Conservation (phyloP, 2,888 invertebrate species). For the Ormyrus thymus region DNA sequence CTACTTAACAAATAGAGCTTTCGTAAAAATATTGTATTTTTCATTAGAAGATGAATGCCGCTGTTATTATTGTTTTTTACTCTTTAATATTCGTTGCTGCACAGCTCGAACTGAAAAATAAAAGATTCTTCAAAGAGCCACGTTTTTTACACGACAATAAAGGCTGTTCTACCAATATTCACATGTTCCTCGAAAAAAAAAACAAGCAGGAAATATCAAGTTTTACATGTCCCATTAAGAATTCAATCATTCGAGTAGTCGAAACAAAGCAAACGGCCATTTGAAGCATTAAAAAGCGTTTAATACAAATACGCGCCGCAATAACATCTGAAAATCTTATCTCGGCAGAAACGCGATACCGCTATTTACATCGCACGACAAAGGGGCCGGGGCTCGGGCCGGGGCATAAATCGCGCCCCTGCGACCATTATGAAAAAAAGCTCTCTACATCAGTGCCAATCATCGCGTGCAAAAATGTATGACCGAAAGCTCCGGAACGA, state of each 20-base stretch:
- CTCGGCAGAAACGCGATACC: constrained; percentile 29
- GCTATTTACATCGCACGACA: constrained; percentile 35
- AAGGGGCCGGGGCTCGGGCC: neutral
- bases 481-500: neutral
- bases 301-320: constrained; percentile 11
- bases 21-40: neutral
- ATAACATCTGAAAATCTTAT: constrained; percentile 24
- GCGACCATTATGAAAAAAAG: constrained; percentile 1
- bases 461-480: constrained; percentile 51
- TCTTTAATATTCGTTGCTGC: too few species aligned
- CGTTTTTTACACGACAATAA: too few species aligned
- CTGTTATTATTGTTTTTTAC: too few species aligned
- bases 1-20: constrained; percentile 28
- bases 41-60: too few species aligned
- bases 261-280: neutral
- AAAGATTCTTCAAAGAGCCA: too few species aligned
- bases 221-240: too few species aligned
- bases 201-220: too few species aligned
- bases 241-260: neutral
- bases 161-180: too few species aligned
- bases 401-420: neutral
- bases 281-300: constrained; percentile 24
- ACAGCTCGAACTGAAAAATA: too few species aligned
- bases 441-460: constrained; percentile 9
- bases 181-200: too few species aligned